These are phyloP conservation scores for Catagonus wagneri DNA, from an alignment of 2,113 vertebrate species.

Conservation along the genomic window DNA sequence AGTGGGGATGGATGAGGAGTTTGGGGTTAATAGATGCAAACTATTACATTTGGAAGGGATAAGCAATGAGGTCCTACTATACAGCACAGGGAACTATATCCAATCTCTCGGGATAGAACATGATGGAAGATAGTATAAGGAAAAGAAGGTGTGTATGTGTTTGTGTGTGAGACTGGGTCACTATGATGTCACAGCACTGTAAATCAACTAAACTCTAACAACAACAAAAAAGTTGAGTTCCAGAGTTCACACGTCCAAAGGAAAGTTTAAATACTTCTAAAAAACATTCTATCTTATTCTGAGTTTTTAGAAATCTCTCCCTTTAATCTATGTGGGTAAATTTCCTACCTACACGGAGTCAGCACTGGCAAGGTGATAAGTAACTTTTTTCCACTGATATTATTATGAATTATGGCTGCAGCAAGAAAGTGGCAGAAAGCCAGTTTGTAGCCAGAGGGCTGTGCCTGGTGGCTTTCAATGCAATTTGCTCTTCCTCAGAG, in stretches of 20 bases:
- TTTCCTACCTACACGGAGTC: not conserved
- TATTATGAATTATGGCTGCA: not conserved
- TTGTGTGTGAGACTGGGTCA: too few species aligned
- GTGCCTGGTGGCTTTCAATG: not conserved
- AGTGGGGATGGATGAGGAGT: too few species aligned
- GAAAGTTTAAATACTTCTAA: constrained; percentile 9
- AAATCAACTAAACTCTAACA: too few species aligned
- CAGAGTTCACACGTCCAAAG: not conserved
- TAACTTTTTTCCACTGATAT: not conserved
- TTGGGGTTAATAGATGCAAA: too few species aligned
- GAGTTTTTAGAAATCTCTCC: not conserved
- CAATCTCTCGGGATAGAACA: too few species aligned
- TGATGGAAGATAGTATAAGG: too few species aligned
- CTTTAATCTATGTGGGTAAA: not conserved
- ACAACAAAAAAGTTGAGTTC: not conserved
- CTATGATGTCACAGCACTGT: too few species aligned
- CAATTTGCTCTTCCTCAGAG: not conserved
- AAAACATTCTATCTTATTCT: not conserved
- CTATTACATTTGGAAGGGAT: too few species aligned
- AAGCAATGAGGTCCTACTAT: too few species aligned
- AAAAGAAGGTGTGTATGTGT: too few species aligned
- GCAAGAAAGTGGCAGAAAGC: not conserved
- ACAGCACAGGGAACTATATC: too few species aligned
- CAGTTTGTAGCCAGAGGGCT: not conserved
- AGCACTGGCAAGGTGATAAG: not conserved